phyloP scores from a whole-genome alignment of 2,113 vertebrate species.

The Alligator mississippiensis region DNA sequence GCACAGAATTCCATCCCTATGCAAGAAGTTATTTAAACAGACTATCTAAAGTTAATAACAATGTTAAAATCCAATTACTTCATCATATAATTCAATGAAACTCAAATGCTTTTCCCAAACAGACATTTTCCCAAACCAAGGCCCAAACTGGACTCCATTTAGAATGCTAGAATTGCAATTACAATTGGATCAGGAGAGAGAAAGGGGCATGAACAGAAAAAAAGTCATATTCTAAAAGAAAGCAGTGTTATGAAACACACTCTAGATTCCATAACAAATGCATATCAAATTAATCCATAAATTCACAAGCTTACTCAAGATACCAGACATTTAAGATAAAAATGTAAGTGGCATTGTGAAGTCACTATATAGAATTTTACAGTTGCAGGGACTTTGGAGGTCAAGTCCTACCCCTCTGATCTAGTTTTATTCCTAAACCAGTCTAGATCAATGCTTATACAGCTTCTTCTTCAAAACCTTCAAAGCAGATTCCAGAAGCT shows the following conservation, averaged over 20 bases:
- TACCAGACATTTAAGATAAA: neutral
- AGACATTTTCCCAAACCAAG: neutral
- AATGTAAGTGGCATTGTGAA: too few species aligned
- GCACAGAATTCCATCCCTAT: neutral
- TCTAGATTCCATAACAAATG: neutral
- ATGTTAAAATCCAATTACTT: neutral
- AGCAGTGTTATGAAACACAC: accelerated
- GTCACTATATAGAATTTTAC: too few species aligned
- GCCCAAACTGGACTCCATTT: neutral
- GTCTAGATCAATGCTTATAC: too few species aligned
- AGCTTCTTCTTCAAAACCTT: too few species aligned
- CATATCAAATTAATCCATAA: neutral
- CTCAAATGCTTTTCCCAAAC: neutral
- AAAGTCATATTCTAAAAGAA: accelerated
- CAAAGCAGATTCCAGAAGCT: too few species aligned
- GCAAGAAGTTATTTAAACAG: neutral
- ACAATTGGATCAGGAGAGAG: neutral
- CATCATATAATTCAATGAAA: neutral
- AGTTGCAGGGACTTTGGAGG: too few species aligned
- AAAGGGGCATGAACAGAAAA: neutral
- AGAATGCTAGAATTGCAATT: neutral
- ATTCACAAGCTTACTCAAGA: neutral
- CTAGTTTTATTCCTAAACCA: too few species aligned
- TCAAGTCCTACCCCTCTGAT: too few species aligned
- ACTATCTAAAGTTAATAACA: too few species aligned